A percentile compares a stretch with the other conserved stretches of the same genome.
Conservation (phyloP, 2,113 vertebrate species). For the Mustelus asterias region DNA sequence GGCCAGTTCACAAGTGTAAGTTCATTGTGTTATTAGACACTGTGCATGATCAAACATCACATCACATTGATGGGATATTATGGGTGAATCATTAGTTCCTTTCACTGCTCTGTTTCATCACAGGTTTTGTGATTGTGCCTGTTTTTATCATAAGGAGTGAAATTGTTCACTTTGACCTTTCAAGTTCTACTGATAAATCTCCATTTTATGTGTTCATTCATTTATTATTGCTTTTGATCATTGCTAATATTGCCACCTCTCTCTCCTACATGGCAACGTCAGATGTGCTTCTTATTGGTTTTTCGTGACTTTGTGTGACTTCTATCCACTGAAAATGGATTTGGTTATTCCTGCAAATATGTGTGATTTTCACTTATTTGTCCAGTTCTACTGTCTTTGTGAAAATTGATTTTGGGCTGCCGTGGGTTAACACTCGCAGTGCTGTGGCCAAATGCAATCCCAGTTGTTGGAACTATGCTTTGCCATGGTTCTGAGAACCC, state of each 20-base stretch:
- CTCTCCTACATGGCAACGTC: not conserved
- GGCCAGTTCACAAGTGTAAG: too few relatives aligned
- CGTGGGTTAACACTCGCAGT: not conserved
- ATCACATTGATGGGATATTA: too few relatives aligned
- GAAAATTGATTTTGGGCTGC: not conserved
- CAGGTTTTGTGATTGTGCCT: not conserved
- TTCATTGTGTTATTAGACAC: too few relatives aligned
- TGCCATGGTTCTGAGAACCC: not conserved
- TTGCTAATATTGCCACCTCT: not conserved
- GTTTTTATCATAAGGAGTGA: not conserved
- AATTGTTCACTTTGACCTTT: not conserved
- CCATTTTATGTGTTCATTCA: not conserved
- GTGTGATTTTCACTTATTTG: not conserved
- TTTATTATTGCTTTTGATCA: not conserved
- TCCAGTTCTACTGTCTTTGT: not conserved
- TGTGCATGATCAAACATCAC: too few relatives aligned
- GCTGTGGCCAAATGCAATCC: not conserved
- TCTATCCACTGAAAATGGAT: not conserved
- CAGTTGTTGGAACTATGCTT: not conserved
- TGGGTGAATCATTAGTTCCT: not conserved
- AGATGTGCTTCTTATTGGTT: not conserved
- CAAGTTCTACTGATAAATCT: not conserved
- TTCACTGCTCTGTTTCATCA: not conserved
- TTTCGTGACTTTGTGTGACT: not conserved
- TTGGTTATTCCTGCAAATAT: not conserved